These are phyloP conservation scores for Chalcis sispes DNA, from an alignment of 2,888 invertebrate species.

Conservation along the genomic window DNA sequence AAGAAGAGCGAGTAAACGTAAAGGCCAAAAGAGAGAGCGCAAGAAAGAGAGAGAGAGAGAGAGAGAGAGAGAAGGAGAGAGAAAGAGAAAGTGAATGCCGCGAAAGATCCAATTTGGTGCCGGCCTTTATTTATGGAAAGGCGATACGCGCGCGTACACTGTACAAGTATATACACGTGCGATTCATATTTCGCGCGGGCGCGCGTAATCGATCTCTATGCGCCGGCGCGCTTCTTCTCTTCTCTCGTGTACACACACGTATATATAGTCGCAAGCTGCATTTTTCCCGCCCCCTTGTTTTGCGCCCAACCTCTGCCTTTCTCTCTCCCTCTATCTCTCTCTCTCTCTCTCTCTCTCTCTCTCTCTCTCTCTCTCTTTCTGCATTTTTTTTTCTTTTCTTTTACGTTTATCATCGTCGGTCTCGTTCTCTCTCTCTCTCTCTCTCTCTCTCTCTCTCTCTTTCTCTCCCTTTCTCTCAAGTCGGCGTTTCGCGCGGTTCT, in stretches of 20 bases:
- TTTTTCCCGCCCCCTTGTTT: constrained; percentile 40
- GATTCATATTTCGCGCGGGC: constrained; percentile 53
- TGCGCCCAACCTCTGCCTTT: constrained; percentile 18
- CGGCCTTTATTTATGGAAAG: constrained; percentile 57
- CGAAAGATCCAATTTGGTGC: constrained; percentile 56
- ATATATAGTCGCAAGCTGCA: no score
- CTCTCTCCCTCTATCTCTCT: constrained; percentile 8
- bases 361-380: not conserved
- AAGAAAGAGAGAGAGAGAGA: no score
- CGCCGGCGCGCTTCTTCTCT: constrained; percentile 22
- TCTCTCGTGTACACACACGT: constrained; percentile 19
- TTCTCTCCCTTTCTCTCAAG: constrained; percentile 1
- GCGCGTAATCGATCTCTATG: constrained; percentile 52
- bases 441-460: constrained; percentile 19
- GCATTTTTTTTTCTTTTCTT: not conserved
- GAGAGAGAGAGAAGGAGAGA: no score
- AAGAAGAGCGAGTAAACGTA: no score
- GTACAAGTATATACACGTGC: constrained; percentile 25
- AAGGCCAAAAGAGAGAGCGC: no score
- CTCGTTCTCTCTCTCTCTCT: constrained; percentile 34
- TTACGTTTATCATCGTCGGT: constrained; percentile 32
- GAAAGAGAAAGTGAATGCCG: not conserved
- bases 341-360: constrained; percentile 27
- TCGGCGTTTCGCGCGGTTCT: not conserved
- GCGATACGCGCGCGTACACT: constrained; percentile 44